These are phyloP conservation scores for Ylistrum balloti DNA, from an alignment of 1,140 invertebrate species.

Conservation along the genomic window DNA sequence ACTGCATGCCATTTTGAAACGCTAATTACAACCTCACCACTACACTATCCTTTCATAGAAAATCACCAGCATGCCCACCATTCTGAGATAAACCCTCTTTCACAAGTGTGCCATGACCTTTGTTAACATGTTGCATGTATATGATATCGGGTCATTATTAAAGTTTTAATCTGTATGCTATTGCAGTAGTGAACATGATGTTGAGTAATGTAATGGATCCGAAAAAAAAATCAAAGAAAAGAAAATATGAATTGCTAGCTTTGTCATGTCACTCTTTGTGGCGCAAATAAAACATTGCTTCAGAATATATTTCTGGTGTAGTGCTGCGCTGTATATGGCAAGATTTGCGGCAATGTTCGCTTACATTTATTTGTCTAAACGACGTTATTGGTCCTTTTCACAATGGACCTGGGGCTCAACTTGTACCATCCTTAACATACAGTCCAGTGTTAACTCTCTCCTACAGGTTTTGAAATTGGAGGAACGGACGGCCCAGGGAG, in stretches of 20 bases:
- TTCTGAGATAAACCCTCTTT: background rate
- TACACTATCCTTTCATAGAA: background rate
- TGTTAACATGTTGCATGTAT: background rate
- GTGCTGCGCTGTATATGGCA: background rate
- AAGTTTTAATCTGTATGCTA: background rate
- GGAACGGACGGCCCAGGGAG: background rate
- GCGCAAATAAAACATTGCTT: background rate
- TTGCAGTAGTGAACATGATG: background rate
- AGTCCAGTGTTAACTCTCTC: background rate
- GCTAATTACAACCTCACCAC: no score
- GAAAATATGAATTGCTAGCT: background rate
- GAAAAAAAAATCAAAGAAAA: background rate
- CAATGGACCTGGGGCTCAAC: background rate
- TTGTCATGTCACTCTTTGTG: background rate
- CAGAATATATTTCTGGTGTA: conserved; percentile 24
- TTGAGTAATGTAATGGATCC: background rate
- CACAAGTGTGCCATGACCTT: background rate
- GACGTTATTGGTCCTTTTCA: background rate
- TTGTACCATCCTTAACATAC: conserved; percentile 24
- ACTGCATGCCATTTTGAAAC: background rate
- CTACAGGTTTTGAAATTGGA: background rate
- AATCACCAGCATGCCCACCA: background rate
- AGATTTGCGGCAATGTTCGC: background rate
- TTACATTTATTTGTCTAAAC: background rate
- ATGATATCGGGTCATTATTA: background rate